phyloP scores from a whole-genome alignment of 2,888 invertebrate species.

The Drosophila paramelanica region DNA sequence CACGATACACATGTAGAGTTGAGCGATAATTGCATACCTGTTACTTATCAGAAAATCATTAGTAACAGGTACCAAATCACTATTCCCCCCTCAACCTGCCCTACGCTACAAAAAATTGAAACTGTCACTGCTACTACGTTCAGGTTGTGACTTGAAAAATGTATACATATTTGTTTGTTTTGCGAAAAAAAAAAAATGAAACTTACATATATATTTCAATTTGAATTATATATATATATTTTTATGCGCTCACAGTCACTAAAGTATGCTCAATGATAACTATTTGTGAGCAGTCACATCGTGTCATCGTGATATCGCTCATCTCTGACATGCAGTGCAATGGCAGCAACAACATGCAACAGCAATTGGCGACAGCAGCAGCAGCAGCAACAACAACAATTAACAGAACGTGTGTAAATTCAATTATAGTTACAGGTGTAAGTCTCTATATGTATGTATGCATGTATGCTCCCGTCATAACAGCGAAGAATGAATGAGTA shows the following conservation, averaged over 20 bases:
- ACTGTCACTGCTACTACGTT: slow-evolving; percentile 5
- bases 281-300: neutral
- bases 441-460: neutral
- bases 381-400: neutral
- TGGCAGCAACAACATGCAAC: slow-evolving; percentile 5
- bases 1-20: slow-evolving; percentile 94
- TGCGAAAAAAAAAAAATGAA: neutral
- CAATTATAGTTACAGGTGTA: slow-evolving; percentile 3
- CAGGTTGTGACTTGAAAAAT: neutral
- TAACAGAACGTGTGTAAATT: slow-evolving; percentile 5
- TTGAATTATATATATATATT: neutral
- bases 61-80: slow-evolving; percentile 21
- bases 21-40: slow-evolving; percentile 27
- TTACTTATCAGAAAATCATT: slow-evolving; percentile 29
- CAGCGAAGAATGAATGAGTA: neutral
- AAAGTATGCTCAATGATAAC: neutral
- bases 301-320: neutral
- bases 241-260: neutral
- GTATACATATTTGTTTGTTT: neutral
- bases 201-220: neutral
- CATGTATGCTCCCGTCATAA: neutral
- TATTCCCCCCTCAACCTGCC: neutral
- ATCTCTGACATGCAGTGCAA: slow-evolving; percentile 1
- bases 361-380: neutral
- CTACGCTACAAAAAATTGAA: neutral